Evolutionary conservation across 2,113 vertebrate species (phyloP), one percentile per base, ranked within the genome.

Genomic region (Limnothrissa miodon): DNA sequence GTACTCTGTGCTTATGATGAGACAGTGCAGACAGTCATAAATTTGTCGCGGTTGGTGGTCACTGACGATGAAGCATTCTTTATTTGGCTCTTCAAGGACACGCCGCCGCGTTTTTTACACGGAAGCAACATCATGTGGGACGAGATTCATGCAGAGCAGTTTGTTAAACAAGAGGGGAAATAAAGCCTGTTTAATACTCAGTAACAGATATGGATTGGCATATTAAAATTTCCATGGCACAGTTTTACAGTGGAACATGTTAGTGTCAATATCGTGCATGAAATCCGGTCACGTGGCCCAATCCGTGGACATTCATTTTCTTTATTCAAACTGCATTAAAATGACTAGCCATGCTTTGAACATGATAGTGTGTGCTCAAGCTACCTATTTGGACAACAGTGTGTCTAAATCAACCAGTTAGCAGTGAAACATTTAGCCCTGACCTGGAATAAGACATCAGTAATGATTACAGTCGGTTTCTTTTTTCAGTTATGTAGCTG

Each of bases 71-170:
- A 89, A 90, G 83, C 78, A 82, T 88, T 89, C 87, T 87, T 88
- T 88, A 88, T 90, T 89, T 88, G 85, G 81, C 84, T 74, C 81
- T 91, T 89, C 89, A 91, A 91, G 90, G 89, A 89, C 88, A 87
- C 78, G 42, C 62, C 82, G 81, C 82, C 82, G 82, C 81, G 46
- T 82, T 83, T n/a, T 88, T 80, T 70, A 70, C 86, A 83, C 83
- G 81, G 66, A 81, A 81, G 83, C 79, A 51, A 70, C 44, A 56
- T 44, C 56, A 39, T 78, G 51, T 83, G 56, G 81, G 42, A 45
- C 66, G 53, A 80, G 85, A 86, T 83, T 83, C 82, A 81, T 82
- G 45, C 79, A 85, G 78, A 66, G 79, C 66, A 82, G 81, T 87
- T 82, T 80, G 44, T 82, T 74, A 85, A 80, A 88, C 83, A 84